Percentiles rank a stretch among this genome's conserved stretches.
These are phyloP conservation scores for Eurytoma adleriae DNA, from an alignment of 2,888 invertebrate species.

Conservation along the genomic window DNA sequence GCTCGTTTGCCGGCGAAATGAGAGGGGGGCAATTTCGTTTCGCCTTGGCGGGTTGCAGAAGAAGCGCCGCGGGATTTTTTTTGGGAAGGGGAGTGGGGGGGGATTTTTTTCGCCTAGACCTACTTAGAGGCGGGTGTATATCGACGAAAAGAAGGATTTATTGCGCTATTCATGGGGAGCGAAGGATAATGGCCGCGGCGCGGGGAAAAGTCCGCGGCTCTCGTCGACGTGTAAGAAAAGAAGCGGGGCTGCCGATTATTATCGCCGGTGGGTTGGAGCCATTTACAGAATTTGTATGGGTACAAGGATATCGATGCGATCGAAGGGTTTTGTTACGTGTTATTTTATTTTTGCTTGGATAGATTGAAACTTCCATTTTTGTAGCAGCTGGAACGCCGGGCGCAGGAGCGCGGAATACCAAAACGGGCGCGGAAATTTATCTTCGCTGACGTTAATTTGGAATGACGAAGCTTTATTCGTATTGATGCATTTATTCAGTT, in stretches of 20 bases:
- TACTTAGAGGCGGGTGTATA: not conserved
- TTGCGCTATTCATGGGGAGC: slow-evolving; percentile 47
- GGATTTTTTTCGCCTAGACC: not conserved
- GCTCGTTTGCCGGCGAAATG: not conserved
- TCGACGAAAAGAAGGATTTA: slow-evolving; percentile 55
- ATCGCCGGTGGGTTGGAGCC: slow-evolving; percentile 33
- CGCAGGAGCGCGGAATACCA: too few species aligned
- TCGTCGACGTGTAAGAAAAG: slow-evolving; percentile 24
- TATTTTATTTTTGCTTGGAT: slow-evolving; percentile 33
- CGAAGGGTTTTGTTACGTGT: slow-evolving; percentile 28
- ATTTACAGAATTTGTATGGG: slow-evolving; percentile 51
- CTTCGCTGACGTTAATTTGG: too few species aligned
- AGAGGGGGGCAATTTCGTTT: slow-evolving; percentile 9
- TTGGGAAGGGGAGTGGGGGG: not conserved
- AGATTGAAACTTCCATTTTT: slow-evolving; percentile 33
- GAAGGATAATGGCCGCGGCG: slow-evolving; percentile 34
- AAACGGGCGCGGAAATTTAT: too few species aligned
- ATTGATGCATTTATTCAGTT: too few species aligned
- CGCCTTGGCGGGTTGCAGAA: too few species aligned
- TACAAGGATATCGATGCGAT: slow-evolving; percentile 44
- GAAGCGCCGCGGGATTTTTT: too few species aligned
- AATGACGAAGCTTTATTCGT: too few species aligned
- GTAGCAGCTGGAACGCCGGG: slow-evolving; percentile 7
- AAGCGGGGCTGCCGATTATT: slow-evolving; percentile 31
- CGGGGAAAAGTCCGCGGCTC: slow-evolving; percentile 17